phyloP scores from a whole-genome alignment of 2,888 invertebrate genomes.

The Leptinotarsa rubiginosa region DNA sequence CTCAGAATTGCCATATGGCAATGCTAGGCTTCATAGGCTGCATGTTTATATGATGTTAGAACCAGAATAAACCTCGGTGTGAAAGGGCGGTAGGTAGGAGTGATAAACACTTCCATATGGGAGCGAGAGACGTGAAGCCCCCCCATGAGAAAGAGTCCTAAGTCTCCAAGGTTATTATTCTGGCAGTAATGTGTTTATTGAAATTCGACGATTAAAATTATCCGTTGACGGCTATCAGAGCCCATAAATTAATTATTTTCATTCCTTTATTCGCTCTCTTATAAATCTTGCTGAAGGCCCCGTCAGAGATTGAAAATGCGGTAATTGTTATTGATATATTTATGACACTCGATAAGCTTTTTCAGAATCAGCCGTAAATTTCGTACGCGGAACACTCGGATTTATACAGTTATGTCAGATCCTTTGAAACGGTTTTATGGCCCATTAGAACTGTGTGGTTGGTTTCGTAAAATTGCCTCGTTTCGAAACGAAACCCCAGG shows the following conservation, averaged over 20 bases:
- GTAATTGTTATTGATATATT: constrained; percentile 1
- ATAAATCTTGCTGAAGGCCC: constrained; percentile 1
- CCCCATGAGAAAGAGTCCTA: no score
- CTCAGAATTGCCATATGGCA: no score
- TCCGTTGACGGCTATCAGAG: neutral
- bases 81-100: no score
- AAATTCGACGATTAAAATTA: neutral
- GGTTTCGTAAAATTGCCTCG: neutral
- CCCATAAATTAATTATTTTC: constrained; percentile 1
- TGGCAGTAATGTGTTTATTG: neutral
- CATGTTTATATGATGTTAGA: no score
- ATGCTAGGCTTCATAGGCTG: no score
- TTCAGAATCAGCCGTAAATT: neutral
- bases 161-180: no score
- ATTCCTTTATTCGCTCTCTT: neutral
- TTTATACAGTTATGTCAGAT: constrained; percentile 1
- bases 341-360: neutral
- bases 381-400: neutral
- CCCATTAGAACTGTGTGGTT: neutral
- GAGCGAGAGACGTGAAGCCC: no score
- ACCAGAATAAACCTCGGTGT: no score
- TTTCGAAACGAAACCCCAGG: no score
- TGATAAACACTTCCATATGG: no score
- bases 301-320: neutral
- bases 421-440: constrained; percentile 3